Evolutionary conservation across 1,140 invertebrate genomes (phyloP), one percentile per base, ranked within the genome.

Genomic region (Pseudomyrmex cubaensis): DNA sequence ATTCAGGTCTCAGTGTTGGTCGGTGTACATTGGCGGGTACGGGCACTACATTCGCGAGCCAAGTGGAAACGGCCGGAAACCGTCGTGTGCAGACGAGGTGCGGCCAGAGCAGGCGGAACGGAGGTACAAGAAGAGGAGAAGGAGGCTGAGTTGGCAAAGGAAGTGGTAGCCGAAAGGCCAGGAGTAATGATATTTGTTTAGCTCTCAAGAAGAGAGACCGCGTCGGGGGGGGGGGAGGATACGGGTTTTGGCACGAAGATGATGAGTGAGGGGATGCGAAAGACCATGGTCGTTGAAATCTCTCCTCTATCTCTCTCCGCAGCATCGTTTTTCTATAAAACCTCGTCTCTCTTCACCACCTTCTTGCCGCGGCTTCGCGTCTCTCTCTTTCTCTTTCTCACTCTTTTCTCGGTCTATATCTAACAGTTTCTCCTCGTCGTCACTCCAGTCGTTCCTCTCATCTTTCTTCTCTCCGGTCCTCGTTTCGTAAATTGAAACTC

Each of bases 121-220:
- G 66, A 66, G 63, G 35, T 61, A 70, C 80, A 82, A 83, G 76
- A 82, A 61, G 25, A 46, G 44, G 59, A 22, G 56, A 52, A 63
- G 57, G 48, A 61, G 59, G 73, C 54, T 35, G 57, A 56, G 17
- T 74, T 82, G 82, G 75, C 57, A 86, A 77, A 70, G 85, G 61
- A 35, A 75, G 72, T 50, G 76, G 66, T 70, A 84, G 82, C 35
- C 72, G 73, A 86, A 78, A 77, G 90, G 74, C 69, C 56, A 74
- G 83, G 85, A 90, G 90, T 92, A 93, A 93, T 92, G 92, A 93
- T 93, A 92, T 93, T 93, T 93, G 88, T 92, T 90, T 90, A 92
- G 89, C 92, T 93, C 87, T 91, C 85, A 87, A 91, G 89, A 83
- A 90, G 86, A 90, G 88, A 69, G 84, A 80, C 85, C 89, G 89